Base-by-base conservation (phyloP, 1,140 invertebrate species). In the Drosophila albomicans region DNA sequence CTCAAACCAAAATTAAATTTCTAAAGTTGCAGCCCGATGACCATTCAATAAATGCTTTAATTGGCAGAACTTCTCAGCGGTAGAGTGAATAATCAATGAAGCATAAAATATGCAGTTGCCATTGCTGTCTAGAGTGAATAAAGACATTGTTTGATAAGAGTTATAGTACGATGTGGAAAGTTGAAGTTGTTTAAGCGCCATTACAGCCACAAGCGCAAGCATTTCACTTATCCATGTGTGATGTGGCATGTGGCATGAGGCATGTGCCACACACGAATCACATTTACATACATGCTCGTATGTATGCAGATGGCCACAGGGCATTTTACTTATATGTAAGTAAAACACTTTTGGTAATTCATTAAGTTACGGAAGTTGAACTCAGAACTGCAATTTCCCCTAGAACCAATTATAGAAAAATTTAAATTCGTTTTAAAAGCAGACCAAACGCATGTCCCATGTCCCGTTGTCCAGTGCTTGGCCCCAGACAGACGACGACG, bases 331-430 rank as follows among this genome's bases (percentile, higher is more conserved):
- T 85, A 48, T 71, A 65, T 75, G 84, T 69, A 81, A 91, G 87
- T 80, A 82, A 91, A 92, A 86, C 84, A 90, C 89, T 91, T 91
- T 91, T 86, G 82, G 84, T 91, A 92, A 92, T 92, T 92, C 91
- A 92, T 92, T 92, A 91, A 91, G 85, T 87, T 89, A 91, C 91
- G 91, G 91, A 92, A 92, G 91, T 92, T 92, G 88, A 91, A 92
- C 91, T 92, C 88, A 91, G 90, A 92, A 92, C 91, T 91, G 91
- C 88, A 92, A 92, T 92, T 92, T 92, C 91, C 91, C 91, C 89
- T 91, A 91, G 85, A 91, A 92, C 82, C 91, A 92, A 92, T 92
- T 92, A 92, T 82, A 91, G 90, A 92, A 91, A 91, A 91, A 89
- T 91, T 92, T 91, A 91, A 92, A 92, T 91, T 91, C 86, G 84